Evolutionary conservation across 2,888 invertebrate species (phyloP), one percentile per base, ranked within the genome.

Genomic region (Molanna angustata): DNA sequence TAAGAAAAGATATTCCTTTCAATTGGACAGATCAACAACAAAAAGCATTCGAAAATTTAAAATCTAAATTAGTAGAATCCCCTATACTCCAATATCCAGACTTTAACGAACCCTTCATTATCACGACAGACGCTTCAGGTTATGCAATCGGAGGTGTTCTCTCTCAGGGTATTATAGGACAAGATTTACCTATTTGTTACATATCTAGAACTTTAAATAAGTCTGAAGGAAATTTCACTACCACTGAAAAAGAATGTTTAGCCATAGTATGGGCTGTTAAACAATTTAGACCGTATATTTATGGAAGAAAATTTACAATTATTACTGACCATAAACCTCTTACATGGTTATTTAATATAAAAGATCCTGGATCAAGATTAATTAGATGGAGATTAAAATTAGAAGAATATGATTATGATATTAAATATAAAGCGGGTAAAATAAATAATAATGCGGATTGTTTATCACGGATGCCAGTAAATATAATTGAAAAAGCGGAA

Each of bases 221-320:
- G n/a, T 19, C 21, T 4, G 42, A 22, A 7, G 42, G 21, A 19
- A n/a, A 22, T 20, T 14, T 20, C n/a, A 20, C 9, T 20, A 42
- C 42, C 42, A 42, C 21, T 4, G 42, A 42, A 42, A 19, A 21
- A 20, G 42, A 42, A 13, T 21, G 19, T 20, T 4, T 19, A 13
- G 21, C 20, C n/a, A 19, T 42, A 9, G 37, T 37, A n/a, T 65
- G 62, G 60, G 62, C 63, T 4, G 52, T 63, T 7, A 61, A 62
- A 31, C 57, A 63, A 57, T 66, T 63, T 41, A 46, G 63, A 48
- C 64, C 64, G 2, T 67, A 67, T 50, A 40, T 67, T 3, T 64
- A 60, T 42, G 66, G 65, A 7, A 53, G 58, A 16, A 53, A 59
- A 44, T 66, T 67, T 44, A 59, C 27, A 4, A 60, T 66, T 16